Evolutionary conservation across 1,140 invertebrate species (phyloP).

Genomic region (Stratiolaelaps scimitus): DNA sequence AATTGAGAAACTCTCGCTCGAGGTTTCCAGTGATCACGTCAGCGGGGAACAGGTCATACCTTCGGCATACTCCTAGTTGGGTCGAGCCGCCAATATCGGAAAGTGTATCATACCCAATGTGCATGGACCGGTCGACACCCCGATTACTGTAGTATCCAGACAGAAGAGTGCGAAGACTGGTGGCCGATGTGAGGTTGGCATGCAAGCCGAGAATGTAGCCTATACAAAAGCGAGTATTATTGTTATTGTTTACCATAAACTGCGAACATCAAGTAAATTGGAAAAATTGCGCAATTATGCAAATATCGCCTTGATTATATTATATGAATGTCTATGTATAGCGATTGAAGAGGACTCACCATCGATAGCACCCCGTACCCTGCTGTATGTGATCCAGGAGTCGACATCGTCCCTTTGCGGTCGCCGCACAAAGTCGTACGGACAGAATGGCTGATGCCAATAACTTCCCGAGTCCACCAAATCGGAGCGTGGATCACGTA

Average conservation of each 20-base stretch:
- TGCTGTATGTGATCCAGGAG: conserved; percentile 21
- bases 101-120: too few relatives aligned
- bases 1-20: conserved; percentile 6
- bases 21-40: conserved; percentile 8
- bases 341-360: neutral
- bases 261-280: too few relatives aligned
- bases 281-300: too few relatives aligned
- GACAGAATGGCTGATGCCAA: conserved; percentile 14
- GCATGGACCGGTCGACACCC: neutral
- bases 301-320: too few relatives aligned
- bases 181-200: neutral
- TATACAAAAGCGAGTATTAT: neutral
- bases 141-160: conserved; percentile 17
- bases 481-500: neutral
- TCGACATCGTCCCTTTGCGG: neutral
- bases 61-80: conserved; percentile 5
- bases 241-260: too few relatives aligned
- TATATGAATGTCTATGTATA: too few relatives aligned
- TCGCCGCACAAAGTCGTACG: neutral
- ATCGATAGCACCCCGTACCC: conserved; percentile 14
- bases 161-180: neutral
- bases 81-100: neutral
- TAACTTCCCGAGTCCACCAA: neutral
- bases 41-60: conserved; percentile 8
- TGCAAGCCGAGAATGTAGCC: conserved; percentile 19